Conservation (phyloP, 2,888 invertebrate genomes). For the Oscheius myriophilus region DNA sequence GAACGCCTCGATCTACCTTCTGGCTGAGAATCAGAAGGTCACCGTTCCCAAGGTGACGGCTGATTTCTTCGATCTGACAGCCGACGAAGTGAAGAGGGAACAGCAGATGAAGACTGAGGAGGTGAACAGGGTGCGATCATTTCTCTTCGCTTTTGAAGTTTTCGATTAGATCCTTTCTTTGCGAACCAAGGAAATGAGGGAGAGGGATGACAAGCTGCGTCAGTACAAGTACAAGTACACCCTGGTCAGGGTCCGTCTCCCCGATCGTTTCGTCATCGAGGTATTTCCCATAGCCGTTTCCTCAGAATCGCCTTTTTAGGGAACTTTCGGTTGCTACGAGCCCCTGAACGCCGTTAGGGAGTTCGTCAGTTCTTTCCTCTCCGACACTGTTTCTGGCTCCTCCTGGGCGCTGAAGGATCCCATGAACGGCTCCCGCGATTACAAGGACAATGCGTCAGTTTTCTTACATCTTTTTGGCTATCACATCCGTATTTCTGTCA, state of each 20-base stretch:
- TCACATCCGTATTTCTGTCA: background rate
- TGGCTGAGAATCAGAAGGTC: constrained; percentile 50
- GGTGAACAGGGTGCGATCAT: constrained; percentile 44
- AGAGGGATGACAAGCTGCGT: constrained; percentile 85
- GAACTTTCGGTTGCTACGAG: constrained; percentile 59
- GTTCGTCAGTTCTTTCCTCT: constrained; percentile 46
- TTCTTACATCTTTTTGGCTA: background rate
- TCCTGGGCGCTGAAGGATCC: constrained; percentile 55
- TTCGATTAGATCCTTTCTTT: constrained; percentile 78
- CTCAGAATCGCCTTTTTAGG: constrained; percentile 42
- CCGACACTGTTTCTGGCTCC: constrained; percentile 18
- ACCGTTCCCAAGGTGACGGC: constrained; percentile 79
- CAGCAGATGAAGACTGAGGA: constrained; percentile 51
- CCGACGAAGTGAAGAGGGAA: constrained; percentile 79
- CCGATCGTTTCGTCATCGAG: constrained; percentile 74
- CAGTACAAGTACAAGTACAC: constrained; percentile 86
- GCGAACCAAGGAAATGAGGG: constrained; percentile 92
- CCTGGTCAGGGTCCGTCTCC: constrained; percentile 86
- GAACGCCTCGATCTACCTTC: constrained; percentile 76
- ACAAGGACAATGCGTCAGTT: constrained; percentile 25
- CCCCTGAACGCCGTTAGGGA: constrained; percentile 48
- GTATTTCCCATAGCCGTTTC: constrained; percentile 33
- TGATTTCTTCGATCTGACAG: constrained; percentile 84
- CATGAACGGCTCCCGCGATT: constrained; percentile 13
- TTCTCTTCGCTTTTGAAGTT: background rate